A percentile compares a stretch with the other conserved stretches of the same genome.
These are phyloP conservation scores for Myrmecobius fasciatus DNA, from an alignment of 2,113 vertebrate genomes.

Conservation along the genomic window DNA sequence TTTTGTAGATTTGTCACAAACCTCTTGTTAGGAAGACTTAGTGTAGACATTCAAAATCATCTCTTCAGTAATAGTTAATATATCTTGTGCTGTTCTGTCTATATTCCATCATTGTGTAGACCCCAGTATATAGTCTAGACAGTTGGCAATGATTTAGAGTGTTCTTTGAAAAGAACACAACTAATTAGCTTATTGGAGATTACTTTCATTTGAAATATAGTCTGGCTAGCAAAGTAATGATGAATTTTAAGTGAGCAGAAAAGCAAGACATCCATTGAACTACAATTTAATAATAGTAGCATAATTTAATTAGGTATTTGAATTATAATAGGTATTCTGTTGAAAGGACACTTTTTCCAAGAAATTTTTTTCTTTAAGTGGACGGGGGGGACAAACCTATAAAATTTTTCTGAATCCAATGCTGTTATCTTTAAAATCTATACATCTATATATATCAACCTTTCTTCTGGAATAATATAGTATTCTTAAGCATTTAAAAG, in stretches of 20 bases:
- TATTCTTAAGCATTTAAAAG: not conserved
- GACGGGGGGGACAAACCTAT: not conserved
- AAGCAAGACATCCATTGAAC: constrained; percentile 6
- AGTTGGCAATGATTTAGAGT: not conserved
- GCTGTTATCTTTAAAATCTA: not conserved
- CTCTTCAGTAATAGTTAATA: not conserved
- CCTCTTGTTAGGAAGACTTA: constrained; percentile 38
- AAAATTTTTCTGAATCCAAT: constrained; percentile 33
- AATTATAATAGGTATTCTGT: not conserved
- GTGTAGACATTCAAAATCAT: not conserved
- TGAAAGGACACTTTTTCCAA: not conserved
- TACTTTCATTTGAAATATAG: not conserved
- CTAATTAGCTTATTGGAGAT: not conserved
- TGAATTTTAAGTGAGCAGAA: constrained; percentile 38
- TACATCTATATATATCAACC: not conserved
- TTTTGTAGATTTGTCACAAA: constrained; percentile 30
- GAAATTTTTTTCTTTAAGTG: not conserved
- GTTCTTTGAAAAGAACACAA: not conserved
- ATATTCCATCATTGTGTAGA: not conserved
- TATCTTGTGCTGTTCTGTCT: not conserved
- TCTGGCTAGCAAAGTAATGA: constrained; percentile 11
- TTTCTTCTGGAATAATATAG: not conserved
- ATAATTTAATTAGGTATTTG: not conserved
- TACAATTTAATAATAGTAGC: not conserved
- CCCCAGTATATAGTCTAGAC: not conserved